Conservation (phyloP, 2,797 vertebrate genomes). For the Molossus alvarezi region DNA sequence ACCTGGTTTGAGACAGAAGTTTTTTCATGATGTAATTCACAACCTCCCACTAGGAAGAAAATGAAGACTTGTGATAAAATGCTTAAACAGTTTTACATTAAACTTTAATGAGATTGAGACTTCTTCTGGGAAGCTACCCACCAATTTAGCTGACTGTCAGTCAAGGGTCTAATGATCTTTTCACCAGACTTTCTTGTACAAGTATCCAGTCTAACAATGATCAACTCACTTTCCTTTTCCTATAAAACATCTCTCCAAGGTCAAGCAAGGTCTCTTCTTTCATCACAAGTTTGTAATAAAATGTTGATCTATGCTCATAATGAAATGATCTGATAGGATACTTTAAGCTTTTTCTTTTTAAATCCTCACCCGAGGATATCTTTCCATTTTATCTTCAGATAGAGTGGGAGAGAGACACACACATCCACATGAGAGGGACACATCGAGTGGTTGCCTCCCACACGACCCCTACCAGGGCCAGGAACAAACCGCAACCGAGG, state of each 20-base stretch:
- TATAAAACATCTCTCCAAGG: conserved; percentile 20
- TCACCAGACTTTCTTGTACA: conserved; percentile 18
- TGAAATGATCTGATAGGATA: conserved; percentile 9
- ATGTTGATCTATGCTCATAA: background rate
- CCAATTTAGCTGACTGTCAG: conserved; percentile 56
- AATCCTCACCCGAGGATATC: too few relatives aligned
- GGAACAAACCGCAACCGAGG: too few relatives aligned
- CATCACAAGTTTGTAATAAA: background rate
- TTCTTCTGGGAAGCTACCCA: conserved; percentile 71
- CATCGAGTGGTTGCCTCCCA: too few relatives aligned
- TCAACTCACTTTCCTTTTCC: background rate
- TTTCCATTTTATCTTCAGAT: background rate
- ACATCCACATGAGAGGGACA: too few relatives aligned
- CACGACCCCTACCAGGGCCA: too few relatives aligned
- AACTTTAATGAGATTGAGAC: conserved; percentile 81
- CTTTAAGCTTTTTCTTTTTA: background rate
- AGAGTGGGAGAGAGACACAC: too few relatives aligned
- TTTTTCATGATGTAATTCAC: conserved; percentile 69
- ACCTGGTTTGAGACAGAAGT: conserved; percentile 34
- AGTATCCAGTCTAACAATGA: background rate
- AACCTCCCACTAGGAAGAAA: conserved; percentile 72
- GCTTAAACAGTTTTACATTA: conserved; percentile 77
- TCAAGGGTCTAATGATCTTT: conserved; percentile 59
- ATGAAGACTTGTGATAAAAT: conserved; percentile 83
- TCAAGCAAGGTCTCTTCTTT: conserved; percentile 2